A percentile compares a stretch with the other conserved stretches of the same genome.
Evolutionary conservation across 2,888 invertebrate species (phyloP).

Genomic region (Iselma pallidipennis): DNA sequence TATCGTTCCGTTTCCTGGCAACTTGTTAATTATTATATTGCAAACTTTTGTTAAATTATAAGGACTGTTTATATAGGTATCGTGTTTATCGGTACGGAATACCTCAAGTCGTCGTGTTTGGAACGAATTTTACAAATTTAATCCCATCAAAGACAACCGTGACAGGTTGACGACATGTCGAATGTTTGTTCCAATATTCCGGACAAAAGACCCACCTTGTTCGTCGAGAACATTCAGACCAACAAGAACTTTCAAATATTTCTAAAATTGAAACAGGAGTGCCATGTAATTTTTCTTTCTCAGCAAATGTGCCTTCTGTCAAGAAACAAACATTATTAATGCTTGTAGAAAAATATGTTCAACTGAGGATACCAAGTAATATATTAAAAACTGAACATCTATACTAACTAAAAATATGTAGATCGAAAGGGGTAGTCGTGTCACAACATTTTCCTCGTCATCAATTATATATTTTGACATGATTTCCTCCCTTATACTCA

Average conservation of each 20-base stretch:
- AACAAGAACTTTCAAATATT: background rate
- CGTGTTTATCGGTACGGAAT: conserved; percentile 31
- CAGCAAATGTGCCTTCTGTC: no score
- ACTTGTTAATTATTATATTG: conserved; percentile 38
- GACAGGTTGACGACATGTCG: conserved; percentile 12
- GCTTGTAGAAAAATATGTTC: background rate
- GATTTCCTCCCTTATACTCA: background rate
- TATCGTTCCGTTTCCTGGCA: conserved; percentile 36
- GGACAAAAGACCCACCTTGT: background rate
- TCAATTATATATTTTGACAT: background rate
- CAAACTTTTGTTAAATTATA: conserved; percentile 25
- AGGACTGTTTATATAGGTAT: conserved; percentile 31
- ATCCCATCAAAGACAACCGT: conserved; percentile 18
- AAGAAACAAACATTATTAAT: background rate
- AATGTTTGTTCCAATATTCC: background rate
- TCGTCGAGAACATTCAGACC: background rate
- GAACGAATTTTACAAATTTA: conserved; percentile 32
- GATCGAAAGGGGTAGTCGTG: background rate
- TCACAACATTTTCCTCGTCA: no score
- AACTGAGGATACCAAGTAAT: background rate
- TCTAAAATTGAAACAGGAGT: background rate
- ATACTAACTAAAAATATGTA: background rate
- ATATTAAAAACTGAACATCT: background rate
- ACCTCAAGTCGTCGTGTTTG: conserved; percentile 32
- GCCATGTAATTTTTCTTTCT: background rate